Percentiles rank a stretch among this genome's conserved stretches.
These are phyloP conservation scores for Pteronura brasiliensis DNA, from an alignment of 2,113 vertebrate genomes.

Conservation along the genomic window DNA sequence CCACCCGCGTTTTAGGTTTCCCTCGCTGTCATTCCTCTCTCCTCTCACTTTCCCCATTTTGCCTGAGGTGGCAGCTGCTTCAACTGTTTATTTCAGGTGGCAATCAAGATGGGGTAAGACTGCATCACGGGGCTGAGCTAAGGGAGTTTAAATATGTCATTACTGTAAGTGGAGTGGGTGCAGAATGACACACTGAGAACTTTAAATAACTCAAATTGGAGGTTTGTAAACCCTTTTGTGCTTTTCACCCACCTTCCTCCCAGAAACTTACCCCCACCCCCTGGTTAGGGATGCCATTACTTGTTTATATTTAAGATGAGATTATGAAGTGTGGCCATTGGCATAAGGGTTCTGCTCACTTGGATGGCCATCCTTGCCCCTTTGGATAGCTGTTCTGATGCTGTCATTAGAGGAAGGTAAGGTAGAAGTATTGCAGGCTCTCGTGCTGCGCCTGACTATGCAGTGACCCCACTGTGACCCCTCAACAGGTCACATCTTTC, in stretches of 20 bases:
- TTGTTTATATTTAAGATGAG: slow-evolving; percentile 20
- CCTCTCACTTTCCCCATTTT: neutral
- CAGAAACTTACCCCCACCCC: neutral
- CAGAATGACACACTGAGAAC: neutral
- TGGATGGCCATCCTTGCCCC: neutral
- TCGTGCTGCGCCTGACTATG: neutral
- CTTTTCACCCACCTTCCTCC: neutral
- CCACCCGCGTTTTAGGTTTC: neutral
- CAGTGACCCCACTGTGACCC: neutral
- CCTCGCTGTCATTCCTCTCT: neutral
- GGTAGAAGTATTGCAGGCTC: neutral
- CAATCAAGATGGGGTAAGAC: neutral
- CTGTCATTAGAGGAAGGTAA: neutral
- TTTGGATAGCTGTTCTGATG: neutral
- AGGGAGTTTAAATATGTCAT: slow-evolving; percentile 34
- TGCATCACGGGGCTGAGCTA: slow-evolving; percentile 1
- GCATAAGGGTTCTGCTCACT: neutral
- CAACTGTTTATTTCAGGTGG: slow-evolving; percentile 54
- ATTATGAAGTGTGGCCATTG: neutral
- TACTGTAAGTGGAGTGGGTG: neutral
- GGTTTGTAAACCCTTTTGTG: neutral
- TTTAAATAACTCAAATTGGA: slow-evolving; percentile 41
- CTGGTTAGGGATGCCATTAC: neutral
- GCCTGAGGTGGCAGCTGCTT: neutral
- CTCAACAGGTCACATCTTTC: neutral